Conservation (phyloP, 2,797 vertebrate species). For the Sternotherus odoratus region DNA sequence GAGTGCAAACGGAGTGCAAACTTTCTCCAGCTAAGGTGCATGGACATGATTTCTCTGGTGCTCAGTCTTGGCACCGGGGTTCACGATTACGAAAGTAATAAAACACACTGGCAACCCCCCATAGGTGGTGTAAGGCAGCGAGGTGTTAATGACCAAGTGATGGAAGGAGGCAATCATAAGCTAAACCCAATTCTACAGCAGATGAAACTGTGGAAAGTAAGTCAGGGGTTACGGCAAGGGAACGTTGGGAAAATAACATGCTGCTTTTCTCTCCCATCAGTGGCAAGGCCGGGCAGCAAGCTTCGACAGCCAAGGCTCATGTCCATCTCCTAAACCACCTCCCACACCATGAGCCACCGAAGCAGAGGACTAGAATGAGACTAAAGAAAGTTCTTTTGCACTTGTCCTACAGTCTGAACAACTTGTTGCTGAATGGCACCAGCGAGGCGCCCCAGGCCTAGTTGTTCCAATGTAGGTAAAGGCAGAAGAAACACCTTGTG, state of each 20-base stretch:
- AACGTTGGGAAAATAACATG: neutral
- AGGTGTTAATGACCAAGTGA: neutral
- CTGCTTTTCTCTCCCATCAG: slow-evolving; percentile 76
- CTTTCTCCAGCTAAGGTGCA: neutral
- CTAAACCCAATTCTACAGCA: neutral
- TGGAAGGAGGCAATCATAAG: accelerated
- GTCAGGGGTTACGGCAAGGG: neutral
- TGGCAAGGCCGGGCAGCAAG: slow-evolving; percentile 97
- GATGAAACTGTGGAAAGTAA: neutral
- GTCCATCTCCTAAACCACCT: slow-evolving; percentile 93
- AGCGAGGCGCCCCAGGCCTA: slow-evolving; percentile 24
- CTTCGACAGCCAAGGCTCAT: slow-evolving; percentile 97
- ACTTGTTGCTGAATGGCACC: slow-evolving; percentile 38
- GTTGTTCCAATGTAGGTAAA: slow-evolving; percentile 62
- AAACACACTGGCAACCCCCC: neutral
- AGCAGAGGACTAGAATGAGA: neutral
- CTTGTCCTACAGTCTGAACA: slow-evolving; percentile 62
- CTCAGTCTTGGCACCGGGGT: neutral
- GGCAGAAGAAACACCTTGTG: slow-evolving; percentile 71
- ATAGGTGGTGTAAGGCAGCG: neutral
- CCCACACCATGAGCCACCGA: slow-evolving; percentile 87
- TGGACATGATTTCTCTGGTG: neutral
- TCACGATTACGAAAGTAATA: slow-evolving; percentile 8
- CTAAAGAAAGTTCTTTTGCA: slow-evolving; percentile 49
- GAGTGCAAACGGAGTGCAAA: neutral